Percentiles rank a stretch among this genome's conserved stretches.
Evolutionary conservation across 2,888 invertebrate species (phyloP).

Genomic region (Acleris literana): DNA sequence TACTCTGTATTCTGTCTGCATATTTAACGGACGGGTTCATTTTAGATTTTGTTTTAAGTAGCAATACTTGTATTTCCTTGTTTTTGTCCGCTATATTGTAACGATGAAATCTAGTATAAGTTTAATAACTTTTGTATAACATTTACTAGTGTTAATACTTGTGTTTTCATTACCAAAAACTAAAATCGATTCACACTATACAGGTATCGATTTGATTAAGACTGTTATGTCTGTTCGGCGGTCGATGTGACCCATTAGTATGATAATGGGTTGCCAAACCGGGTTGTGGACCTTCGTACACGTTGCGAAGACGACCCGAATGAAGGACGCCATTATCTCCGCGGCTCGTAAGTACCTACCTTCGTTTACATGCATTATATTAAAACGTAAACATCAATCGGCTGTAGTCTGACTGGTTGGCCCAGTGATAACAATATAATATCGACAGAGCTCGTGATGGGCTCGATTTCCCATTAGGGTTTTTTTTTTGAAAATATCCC

Average conservation of each 20-base stretch:
- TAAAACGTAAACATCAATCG: background rate
- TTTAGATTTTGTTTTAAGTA: too few relatives aligned
- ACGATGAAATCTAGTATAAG: too few relatives aligned
- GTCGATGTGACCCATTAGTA: constrained; percentile 68
- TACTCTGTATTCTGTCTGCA: too few relatives aligned
- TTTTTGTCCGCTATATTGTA: too few relatives aligned
- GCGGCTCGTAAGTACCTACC: background rate
- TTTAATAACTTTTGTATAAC: background rate
- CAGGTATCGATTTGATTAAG: background rate
- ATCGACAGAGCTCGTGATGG: too few relatives aligned
- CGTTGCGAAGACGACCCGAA: constrained; percentile 16
- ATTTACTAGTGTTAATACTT: background rate
- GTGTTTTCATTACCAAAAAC: too few relatives aligned
- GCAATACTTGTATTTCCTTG: too few relatives aligned
- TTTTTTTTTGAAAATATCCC: too few relatives aligned
- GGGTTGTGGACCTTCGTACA: constrained; percentile 56
- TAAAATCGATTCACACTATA: constrained; percentile 1
- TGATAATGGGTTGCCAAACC: constrained; percentile 66
- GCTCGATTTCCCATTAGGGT: too few relatives aligned
- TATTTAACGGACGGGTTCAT: too few relatives aligned
- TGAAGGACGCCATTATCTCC: constrained; percentile 27
- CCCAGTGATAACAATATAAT: too few relatives aligned
- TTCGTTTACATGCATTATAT: background rate
- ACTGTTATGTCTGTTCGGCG: constrained; percentile 30
- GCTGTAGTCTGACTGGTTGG: background rate